These are phyloP conservation scores for Strix aluco DNA, from an alignment of 2,113 vertebrate species.

Conservation along the genomic window DNA sequence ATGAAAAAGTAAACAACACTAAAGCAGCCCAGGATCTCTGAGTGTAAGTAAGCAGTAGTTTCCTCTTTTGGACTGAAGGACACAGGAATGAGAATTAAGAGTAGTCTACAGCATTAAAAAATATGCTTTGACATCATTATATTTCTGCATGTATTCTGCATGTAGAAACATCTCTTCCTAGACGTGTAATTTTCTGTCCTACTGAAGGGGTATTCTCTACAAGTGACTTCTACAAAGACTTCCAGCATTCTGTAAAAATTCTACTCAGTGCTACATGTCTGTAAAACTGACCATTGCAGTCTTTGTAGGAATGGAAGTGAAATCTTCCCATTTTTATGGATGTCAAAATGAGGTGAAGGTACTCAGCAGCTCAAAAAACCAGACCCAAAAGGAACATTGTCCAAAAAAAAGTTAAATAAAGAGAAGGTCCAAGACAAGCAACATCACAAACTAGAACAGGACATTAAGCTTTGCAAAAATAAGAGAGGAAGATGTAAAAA, in stretches of 20 bases:
- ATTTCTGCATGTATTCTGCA: neutral
- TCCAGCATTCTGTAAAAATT: neutral
- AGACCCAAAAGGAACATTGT: conserved; percentile 25
- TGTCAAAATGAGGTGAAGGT: conserved; percentile 17
- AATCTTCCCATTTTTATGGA: neutral
- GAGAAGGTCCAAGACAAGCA: conserved; percentile 1
- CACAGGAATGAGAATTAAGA: neutral
- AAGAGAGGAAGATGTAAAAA: neutral
- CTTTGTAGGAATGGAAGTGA: neutral
- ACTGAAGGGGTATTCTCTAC: neutral
- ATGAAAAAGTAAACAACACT: neutral
- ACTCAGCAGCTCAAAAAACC: conserved; percentile 12
- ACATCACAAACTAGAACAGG: neutral
- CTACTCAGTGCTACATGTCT: neutral
- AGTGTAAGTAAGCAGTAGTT: neutral
- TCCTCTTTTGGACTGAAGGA: neutral
- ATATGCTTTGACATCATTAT: neutral
- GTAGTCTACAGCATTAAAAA: neutral
- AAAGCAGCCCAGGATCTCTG: neutral
- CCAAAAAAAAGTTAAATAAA: neutral
- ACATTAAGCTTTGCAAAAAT: neutral
- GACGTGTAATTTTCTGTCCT: neutral
- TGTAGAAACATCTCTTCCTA: neutral
- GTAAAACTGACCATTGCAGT: neutral
- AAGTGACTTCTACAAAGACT: neutral